These are phyloP conservation scores for Agriopis leucophaearia DNA, from an alignment of 2,888 invertebrate species.

Conservation along the genomic window DNA sequence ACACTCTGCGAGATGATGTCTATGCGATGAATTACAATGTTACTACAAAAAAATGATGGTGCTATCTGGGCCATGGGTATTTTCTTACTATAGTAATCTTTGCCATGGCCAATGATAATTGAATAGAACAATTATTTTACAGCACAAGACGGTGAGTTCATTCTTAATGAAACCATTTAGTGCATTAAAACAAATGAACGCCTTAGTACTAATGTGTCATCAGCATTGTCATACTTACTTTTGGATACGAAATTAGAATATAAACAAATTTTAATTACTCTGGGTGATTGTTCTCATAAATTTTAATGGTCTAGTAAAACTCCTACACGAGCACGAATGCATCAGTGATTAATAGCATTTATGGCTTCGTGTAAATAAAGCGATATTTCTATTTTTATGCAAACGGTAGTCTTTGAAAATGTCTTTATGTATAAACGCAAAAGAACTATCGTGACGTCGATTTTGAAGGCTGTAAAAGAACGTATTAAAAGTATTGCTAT, in stretches of 20 bases:
- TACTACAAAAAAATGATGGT: no score
- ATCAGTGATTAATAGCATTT: constrained; percentile 24
- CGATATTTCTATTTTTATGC: background rate
- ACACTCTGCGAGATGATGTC: no score
- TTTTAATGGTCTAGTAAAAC: constrained; percentile 46
- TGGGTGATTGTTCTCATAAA: constrained; percentile 63
- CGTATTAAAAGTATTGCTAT: no score
- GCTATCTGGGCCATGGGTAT: no score
- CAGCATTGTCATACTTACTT: constrained; percentile 43
- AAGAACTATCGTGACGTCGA: no score
- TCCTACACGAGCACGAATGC: constrained; percentile 22
- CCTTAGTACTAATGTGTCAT: constrained; percentile 25
- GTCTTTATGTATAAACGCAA: no score
- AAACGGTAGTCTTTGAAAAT: no score
- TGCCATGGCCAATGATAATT: no score
- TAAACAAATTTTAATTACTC: constrained; percentile 46
- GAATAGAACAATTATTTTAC: no score
- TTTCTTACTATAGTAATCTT: no score
- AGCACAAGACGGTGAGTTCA: constrained; percentile 13
- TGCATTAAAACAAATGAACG: constrained; percentile 23
- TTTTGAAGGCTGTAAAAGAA: background rate
- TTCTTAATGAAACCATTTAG: constrained; percentile 18
- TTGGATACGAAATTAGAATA: constrained; percentile 47
- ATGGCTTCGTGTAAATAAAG: constrained; percentile 22
- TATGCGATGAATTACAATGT: no score